Conservation (phyloP, 23 tunicate genomes). For the Trididemnum nubilum region DNA sequence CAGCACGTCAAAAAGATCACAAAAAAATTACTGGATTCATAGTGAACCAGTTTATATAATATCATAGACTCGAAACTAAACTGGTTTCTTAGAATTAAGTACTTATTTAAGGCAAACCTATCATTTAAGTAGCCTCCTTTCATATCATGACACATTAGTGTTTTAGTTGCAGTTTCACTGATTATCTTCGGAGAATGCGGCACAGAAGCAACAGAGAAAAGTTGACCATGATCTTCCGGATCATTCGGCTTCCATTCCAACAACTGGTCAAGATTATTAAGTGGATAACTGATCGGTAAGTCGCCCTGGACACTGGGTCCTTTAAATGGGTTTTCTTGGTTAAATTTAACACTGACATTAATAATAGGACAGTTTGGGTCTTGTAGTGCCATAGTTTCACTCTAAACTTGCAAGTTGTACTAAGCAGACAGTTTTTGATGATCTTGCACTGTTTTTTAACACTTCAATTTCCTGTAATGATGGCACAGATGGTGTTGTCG, state of each 20-base stretch:
- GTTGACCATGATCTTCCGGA: slow-evolving; percentile 61
- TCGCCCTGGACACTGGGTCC: slow-evolving; percentile 78
- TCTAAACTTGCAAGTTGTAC: background rate
- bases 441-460: background rate
- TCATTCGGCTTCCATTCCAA: slow-evolving; percentile 65
- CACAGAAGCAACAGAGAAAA: slow-evolving; percentile 49
- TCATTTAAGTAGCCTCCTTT: slow-evolving; percentile 74
- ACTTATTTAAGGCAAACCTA: slow-evolving; percentile 73
- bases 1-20: no score
- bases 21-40: no score
- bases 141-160: slow-evolving; percentile 87
- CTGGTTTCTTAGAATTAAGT: no score
- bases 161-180: slow-evolving; percentile 31
- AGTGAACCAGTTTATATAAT: no score
- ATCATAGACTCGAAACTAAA: no score
- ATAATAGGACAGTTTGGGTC: background rate
- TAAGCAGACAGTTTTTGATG: slow-evolving; percentile 7
- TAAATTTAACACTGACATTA: slow-evolving; percentile 37
- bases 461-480: slow-evolving; percentile 36
- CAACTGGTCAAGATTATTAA: slow-evolving; percentile 61
- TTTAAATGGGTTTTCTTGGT: slow-evolving; percentile 25
- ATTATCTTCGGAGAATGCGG: slow-evolving; percentile 57
- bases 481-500: background rate
- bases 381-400: background rate
- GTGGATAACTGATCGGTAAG: slow-evolving; percentile 58